Evolutionary conservation across 2,113 vertebrate species (phyloP).

Genomic region (Nothoprocta perdicaria): DNA sequence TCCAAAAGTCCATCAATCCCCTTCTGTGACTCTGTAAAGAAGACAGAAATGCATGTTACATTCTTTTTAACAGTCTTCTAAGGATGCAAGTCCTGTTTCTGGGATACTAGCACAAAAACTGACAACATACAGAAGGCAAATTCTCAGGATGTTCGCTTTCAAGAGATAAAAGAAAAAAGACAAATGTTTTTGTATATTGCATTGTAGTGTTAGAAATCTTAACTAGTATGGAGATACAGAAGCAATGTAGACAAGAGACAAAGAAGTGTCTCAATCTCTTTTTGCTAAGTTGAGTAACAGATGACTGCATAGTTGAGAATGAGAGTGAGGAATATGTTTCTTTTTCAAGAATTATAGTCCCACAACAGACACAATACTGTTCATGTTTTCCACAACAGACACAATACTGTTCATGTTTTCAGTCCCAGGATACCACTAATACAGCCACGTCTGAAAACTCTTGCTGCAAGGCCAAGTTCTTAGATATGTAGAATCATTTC

Average conservation of each 20-base stretch:
- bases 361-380: background rate
- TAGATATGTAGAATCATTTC: background rate
- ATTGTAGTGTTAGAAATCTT: background rate
- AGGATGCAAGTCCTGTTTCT: background rate
- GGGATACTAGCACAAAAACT: background rate
- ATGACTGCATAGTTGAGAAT: background rate
- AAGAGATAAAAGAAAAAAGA: background rate
- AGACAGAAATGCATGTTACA: background rate
- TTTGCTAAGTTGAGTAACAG: background rate
- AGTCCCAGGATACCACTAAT: background rate
- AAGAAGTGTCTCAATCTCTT: background rate
- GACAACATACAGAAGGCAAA: background rate
- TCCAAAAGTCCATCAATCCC: no score
- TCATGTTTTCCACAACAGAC: background rate
- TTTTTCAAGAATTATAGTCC: background rate
- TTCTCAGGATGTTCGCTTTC: background rate
- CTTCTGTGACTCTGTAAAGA: background rate
- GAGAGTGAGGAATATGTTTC: background rate
- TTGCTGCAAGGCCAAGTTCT: background rate
- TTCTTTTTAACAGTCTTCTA: slow-evolving; percentile 16
- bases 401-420: background rate
- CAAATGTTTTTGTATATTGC: background rate
- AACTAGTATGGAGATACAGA: background rate
- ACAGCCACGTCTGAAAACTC: background rate
- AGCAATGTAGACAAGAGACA: slow-evolving; percentile 31